Evolutionary conservation across 2,113 vertebrate genomes (phyloP), one percentile per base, ranked within the genome.

Genomic region (Pheucticus melanocephalus): DNA sequence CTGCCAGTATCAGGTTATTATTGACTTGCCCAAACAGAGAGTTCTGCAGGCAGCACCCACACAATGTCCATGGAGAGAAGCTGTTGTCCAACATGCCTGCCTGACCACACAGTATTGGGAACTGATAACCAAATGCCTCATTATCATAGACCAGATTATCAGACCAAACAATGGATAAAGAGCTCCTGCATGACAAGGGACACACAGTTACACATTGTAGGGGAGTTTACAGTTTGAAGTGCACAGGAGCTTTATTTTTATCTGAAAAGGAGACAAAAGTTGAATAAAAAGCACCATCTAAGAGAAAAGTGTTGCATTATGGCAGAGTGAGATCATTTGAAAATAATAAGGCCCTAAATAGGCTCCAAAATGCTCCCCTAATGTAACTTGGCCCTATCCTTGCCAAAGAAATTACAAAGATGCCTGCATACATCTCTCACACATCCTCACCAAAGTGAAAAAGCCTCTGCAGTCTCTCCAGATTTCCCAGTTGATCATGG

Each of bases 61-160:
- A n/a, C 0, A 0, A 28, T 6, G 6, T 5, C 12, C 35, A n/a
- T 0, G 3, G 42, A 30, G 25, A 69, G 28, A 4, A 53, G 42
- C 21, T 81, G 37, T 2, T 92, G 27, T 19, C 27, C 56, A 88
- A 56, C 54, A 15, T 48, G 21, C 19, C 19, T 72, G 30, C 9
- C 33, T 44, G 25, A 44, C 61, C 66, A 35, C 24, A n/a, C n/a
- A 39, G 10, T 31, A 37, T 17, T n/a, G 45, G 31, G 17, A 44
- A 61, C 22, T 33, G 61, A 40, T 51, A 82, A 68, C 78, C 47
- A 79, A 75, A 64, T 30, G 56, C 8, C 1, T 20, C 33, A 1
- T 4, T 79, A 1, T 37, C 50, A 73, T 0, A 33, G 23, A 45
- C 7, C 11, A 82, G 31, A 42, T 71, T 53, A 63, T 65, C 31